phyloP scores from a whole-genome alignment of 2,113 vertebrate species.

The Notothenia rossii region DNA sequence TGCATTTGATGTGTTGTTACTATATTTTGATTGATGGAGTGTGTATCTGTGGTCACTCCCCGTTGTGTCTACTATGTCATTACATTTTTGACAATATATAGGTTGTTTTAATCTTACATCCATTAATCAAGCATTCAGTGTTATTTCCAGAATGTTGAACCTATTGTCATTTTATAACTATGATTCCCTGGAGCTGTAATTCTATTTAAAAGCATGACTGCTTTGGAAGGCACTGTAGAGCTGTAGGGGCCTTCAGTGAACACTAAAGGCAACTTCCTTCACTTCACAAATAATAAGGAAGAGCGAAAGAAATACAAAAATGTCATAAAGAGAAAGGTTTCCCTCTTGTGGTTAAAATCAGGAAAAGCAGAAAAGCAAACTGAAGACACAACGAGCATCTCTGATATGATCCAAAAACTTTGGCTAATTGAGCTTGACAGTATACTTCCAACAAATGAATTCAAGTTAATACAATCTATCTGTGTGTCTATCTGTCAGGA shows the following conservation, averaged over 20 bases:
- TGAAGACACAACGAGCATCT: background rate
- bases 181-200: background rate
- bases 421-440: background rate
- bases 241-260: background rate
- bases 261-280: background rate
- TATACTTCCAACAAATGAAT: background rate
- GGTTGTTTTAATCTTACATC: background rate
- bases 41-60: no score
- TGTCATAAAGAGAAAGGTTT: slow-evolving; percentile 25
- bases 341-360: slow-evolving; percentile 63
- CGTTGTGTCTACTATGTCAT: no score
- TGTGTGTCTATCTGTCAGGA: background rate
- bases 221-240: background rate
- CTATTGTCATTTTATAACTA: background rate
- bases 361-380: slow-evolving; percentile 13
- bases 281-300: background rate
- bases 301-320: background rate
- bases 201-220: background rate
- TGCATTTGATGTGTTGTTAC: background rate
- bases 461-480: background rate
- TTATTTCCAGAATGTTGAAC: background rate
- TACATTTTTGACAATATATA: no score
- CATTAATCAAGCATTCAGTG: background rate
- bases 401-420: background rate
- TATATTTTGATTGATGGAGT: background rate